A percentile compares a stretch with the other conserved stretches of the same genome.
Conservation (phyloP, 2,113 vertebrate genomes). For the Oplegnathus fasciatus region DNA sequence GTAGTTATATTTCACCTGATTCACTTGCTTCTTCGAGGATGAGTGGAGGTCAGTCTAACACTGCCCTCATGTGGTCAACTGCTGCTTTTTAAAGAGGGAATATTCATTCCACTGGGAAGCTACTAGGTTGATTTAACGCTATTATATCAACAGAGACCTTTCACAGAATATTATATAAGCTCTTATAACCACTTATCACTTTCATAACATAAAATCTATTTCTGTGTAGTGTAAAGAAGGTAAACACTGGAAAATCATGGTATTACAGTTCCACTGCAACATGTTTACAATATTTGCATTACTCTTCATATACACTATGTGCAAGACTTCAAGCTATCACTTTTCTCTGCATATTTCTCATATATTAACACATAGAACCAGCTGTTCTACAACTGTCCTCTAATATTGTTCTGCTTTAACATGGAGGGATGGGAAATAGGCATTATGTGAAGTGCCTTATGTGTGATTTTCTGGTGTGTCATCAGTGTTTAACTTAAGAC, state of each 20-base stretch:
- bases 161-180: background rate
- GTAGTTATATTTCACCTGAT: background rate
- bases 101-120: background rate
- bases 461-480: background rate
- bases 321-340: background rate
- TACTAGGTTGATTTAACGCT: background rate
- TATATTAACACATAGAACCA: background rate
- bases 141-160: background rate
- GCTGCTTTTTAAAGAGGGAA: background rate
- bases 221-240: background rate
- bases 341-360: background rate
- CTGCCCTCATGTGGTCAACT: slow-evolving; percentile 67
- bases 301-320: background rate
- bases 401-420: background rate
- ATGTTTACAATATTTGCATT: background rate
- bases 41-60: slow-evolving; percentile 7
- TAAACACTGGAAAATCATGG: background rate
- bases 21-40: background rate
- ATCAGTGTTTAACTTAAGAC: background rate
- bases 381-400: background rate
- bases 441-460: background rate
- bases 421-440: background rate
- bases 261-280: background rate
- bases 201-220: background rate
- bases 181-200: background rate